phyloP scores from a whole-genome alignment of 2,113 vertebrate species.

The Podilymbus podiceps region DNA sequence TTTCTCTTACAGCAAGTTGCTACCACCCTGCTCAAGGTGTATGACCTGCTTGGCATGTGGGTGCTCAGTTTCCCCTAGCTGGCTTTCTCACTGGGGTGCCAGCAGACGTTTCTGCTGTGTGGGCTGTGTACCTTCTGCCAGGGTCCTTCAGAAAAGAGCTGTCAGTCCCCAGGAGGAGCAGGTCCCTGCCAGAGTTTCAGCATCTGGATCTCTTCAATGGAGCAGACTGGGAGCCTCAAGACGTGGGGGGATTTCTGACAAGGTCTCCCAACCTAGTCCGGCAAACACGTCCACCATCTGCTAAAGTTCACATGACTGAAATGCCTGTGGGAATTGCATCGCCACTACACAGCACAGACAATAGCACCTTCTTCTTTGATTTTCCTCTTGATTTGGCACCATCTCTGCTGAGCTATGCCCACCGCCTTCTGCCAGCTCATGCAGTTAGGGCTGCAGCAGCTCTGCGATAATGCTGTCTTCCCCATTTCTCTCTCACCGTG shows the following conservation, averaged over 20 bases:
- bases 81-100: neutral
- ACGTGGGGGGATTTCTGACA: neutral
- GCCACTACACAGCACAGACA: neutral
- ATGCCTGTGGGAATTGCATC: neutral
- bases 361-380: neutral
- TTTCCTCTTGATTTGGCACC: neutral
- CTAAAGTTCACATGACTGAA: neutral
- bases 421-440: neutral
- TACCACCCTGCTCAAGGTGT: neutral
- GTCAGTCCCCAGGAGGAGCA: neutral
- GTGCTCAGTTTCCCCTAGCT: neutral
- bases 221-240: neutral
- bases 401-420: neutral
- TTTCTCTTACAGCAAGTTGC: neutral
- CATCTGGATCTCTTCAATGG: neutral
- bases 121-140: neutral
- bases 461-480: neutral
- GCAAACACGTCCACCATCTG: neutral
- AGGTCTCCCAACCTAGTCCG: neutral
- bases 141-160: neutral
- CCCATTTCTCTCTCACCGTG: too few relatives aligned
- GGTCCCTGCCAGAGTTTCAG: neutral
- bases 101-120: neutral
- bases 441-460: accelerated
- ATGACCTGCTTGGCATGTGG: neutral